Conservation (phyloP, 2,797 vertebrate genomes). For the Gymnothorax javanicus region DNA sequence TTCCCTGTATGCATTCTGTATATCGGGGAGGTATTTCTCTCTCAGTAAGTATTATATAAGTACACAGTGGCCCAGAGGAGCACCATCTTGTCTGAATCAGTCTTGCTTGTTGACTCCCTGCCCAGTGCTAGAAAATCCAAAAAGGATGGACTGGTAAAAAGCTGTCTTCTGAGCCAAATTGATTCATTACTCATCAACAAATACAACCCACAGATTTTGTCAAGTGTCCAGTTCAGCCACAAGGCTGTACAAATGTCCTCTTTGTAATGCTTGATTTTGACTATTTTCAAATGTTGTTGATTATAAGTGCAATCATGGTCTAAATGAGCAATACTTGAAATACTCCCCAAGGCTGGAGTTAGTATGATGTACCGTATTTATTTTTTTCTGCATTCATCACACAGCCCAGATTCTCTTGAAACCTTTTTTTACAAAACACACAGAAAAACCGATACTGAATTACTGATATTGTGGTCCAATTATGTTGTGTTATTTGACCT, state of each 20-base stretch:
- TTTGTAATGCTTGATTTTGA: conserved; percentile 4
- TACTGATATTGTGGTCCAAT: conserved; percentile 44
- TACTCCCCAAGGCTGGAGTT: neutral
- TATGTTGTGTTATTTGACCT: conserved; percentile 54
- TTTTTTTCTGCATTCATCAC: neutral
- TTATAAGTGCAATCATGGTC: neutral
- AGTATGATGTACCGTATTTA: neutral
- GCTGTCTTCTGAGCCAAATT: neutral
- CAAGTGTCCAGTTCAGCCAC: neutral
- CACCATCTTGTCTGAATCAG: neutral
- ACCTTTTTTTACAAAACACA: conserved; percentile 9
- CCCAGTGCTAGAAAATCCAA: neutral
- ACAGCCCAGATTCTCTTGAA: neutral
- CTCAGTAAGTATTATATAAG: neutral
- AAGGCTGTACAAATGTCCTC: neutral
- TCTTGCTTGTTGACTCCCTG: neutral
- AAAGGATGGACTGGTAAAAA: neutral
- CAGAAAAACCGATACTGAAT: neutral
- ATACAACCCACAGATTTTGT: neutral
- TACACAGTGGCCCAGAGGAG: neutral
- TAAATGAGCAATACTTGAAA: conserved; percentile 13
- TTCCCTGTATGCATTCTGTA: no score
- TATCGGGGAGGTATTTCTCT: neutral
- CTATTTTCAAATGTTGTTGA: conserved; percentile 4
- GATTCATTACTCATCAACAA: neutral